Conservation (phyloP, 2,113 vertebrate genomes). For the Dicaeum eximium region DNA sequence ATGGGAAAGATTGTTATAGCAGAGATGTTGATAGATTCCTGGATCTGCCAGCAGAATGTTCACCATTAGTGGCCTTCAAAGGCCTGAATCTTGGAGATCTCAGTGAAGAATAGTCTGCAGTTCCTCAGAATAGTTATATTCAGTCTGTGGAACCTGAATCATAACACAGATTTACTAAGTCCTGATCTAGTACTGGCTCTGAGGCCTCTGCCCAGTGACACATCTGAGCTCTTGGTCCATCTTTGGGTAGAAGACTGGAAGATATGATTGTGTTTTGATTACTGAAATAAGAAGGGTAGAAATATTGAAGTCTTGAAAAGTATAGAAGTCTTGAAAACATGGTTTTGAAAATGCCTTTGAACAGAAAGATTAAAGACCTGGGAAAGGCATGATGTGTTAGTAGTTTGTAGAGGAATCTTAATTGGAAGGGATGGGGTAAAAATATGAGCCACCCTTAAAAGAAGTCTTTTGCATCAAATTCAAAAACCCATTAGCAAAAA, state of each 20-base stretch:
- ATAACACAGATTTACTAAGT: neutral
- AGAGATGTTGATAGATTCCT: neutral
- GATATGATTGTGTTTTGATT: neutral
- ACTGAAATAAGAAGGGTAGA: neutral
- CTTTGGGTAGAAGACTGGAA: neutral
- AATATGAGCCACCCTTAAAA: neutral
- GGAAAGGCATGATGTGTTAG: neutral
- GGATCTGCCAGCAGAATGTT: neutral
- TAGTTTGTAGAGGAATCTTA: neutral
- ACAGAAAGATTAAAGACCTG: neutral
- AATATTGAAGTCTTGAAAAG: no score
- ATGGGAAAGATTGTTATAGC: neutral
- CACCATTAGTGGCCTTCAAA: neutral
- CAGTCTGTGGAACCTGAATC: neutral
- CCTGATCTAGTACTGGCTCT: neutral
- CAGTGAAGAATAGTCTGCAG: neutral
- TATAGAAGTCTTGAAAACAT: neutral
- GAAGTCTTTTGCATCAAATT: neutral
- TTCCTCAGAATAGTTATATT: neutral
- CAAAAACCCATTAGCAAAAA: neutral
- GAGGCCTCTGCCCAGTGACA: neutral
- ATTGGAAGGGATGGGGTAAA: neutral
- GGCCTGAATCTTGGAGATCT: neutral
- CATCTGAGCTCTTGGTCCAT: neutral
- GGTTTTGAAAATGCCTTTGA: neutral